A percentile compares a stretch with the other conserved stretches of the same genome.
phyloP scores from a whole-genome alignment of 1,140 invertebrate species.

The Drosophila micromelanica region DNA sequence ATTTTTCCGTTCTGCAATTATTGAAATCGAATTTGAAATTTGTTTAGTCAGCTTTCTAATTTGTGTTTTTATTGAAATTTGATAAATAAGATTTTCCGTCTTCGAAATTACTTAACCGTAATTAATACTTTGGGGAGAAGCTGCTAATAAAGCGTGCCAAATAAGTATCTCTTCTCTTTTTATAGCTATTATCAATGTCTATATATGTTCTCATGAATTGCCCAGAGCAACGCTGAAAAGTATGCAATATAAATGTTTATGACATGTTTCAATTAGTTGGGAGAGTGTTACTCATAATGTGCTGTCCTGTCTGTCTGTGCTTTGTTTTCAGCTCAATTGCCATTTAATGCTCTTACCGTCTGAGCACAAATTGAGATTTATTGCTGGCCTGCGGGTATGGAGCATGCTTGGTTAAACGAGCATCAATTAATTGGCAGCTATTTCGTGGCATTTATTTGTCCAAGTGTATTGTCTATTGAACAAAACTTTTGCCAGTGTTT shows the following conservation, averaged over 20 bases:
- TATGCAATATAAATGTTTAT: slow-evolving; percentile 71
- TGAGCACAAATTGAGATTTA: slow-evolving; percentile 36
- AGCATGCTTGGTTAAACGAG: slow-evolving; percentile 12
- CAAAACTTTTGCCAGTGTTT: slow-evolving; percentile 2
- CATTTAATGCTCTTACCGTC: slow-evolving; percentile 46
- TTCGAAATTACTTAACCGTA: slow-evolving; percentile 15
- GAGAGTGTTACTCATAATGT: slow-evolving; percentile 11
- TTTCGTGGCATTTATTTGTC: slow-evolving; percentile 55
- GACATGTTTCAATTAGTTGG: slow-evolving; percentile 32
- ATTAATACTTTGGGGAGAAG: slow-evolving; percentile 17
- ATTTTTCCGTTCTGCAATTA: neutral
- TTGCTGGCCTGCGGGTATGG: neutral
- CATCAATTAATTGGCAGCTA: slow-evolving; percentile 55
- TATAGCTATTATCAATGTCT: slow-evolving; percentile 2
- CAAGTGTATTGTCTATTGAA: slow-evolving; percentile 41
- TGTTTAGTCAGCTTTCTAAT: neutral
- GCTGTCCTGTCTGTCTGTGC: neutral
- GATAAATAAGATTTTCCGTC: neutral
- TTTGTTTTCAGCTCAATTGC: slow-evolving; percentile 28
- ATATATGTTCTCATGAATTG: too few species aligned
- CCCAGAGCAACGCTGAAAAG: slow-evolving; percentile 46
- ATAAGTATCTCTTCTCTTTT: neutral
- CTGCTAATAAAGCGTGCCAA: neutral
- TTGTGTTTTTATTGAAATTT: neutral
- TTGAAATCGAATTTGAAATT: slow-evolving; percentile 34